Evolutionary conservation across 2,797 vertebrate genomes (phyloP), one percentile per base, ranked within the genome.

Genomic region (Ctenopoma multispine): DNA sequence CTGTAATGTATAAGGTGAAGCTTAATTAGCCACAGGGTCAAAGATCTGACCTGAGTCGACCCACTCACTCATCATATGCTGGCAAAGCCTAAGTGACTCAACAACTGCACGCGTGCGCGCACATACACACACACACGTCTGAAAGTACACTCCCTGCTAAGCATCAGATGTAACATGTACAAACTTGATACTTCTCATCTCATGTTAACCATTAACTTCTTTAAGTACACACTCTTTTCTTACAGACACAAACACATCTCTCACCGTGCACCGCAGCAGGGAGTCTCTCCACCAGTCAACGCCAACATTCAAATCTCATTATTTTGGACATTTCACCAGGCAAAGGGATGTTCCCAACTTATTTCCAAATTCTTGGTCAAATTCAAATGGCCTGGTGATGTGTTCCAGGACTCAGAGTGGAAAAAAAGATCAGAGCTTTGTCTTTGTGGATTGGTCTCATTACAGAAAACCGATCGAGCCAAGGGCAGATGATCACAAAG

Each of bases 11-110:
- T 83, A 88, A 92, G 69, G 69, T 66, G 89, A 90, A 76, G 84
- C 88, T 84, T 79, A 78, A 89, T 92, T 92, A 91, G 87, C 80
- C 68, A 51, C 23, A 7, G 86, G 88, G 88, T 90, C 89, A 79
- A 20, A 18, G 82, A 77, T 79, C 59, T 86, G 89, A 92, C 87
- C 87, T 3, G 38, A 44, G 72, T 60, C 75, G 84, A 89, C 78
- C 87, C 14, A 0, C 12, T 85, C 90, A 87, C 75, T 92, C 86
- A 79, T 72, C 90, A 60, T 63, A 43, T 54, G 74, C 56, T 48
- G 62, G 58, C 38, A 49, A 71, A 77, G 63, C 72, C 75, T 68
- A 69, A 62, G 40, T 29, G 58, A 63, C 72, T 60, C 60, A 76
- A 87, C 81, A 91, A 89, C 67, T 72, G 73, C 23, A 58, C 80